Evolutionary conservation across 2,113 vertebrate genomes (phyloP), one percentile per base, ranked within the genome.

Genomic region (Passer montanus): DNA sequence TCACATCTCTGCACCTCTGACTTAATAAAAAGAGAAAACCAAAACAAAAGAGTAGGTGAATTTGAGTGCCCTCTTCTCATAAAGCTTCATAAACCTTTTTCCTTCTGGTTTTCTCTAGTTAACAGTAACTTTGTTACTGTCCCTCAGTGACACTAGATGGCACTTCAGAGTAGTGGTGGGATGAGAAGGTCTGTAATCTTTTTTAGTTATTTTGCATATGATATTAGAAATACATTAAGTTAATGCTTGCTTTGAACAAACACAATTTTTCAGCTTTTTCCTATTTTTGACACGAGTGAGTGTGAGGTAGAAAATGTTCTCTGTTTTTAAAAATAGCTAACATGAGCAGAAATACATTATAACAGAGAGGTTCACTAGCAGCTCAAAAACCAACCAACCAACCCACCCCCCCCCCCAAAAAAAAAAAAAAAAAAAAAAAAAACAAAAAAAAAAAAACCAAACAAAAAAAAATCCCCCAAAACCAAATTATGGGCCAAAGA

Each of bases 61-160:
- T 87, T 73, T 58, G 13, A 24, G 7, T 13, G 44, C 4, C 1
- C 2, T 50, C 18, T 77, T 53, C 75, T 53, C 30, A 50, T 70
- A 70, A 91, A 82, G 4, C 12, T 27, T 73, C 33, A 43, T 3
- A 41, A 92, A 58, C 9, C 12, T 7, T 20, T 55, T 74, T 58
- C 8, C 15, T 72, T 43, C 26, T 55, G 13, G 2, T 46, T 91
- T 95, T 90, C 46, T 68, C 33, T 18, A 9, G 6, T 31, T 47
- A 75, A 17, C 6, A 47, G 15, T 24, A 53, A 58, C 11, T 76
- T 85, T 69, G 67, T 77, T 72, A 15, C 33, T 76, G 60, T 82
- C 28, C 23, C 14, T 80, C 55, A 21, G 28, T 77, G 85, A 91
- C 95, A 86, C 93, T 95, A 97, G 95, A 74, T 96, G 95, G 95